Evolutionary conservation across 2,888 invertebrate species (phyloP), one percentile per base, ranked within the genome.

Genomic region (Tenodera sinensis): DNA sequence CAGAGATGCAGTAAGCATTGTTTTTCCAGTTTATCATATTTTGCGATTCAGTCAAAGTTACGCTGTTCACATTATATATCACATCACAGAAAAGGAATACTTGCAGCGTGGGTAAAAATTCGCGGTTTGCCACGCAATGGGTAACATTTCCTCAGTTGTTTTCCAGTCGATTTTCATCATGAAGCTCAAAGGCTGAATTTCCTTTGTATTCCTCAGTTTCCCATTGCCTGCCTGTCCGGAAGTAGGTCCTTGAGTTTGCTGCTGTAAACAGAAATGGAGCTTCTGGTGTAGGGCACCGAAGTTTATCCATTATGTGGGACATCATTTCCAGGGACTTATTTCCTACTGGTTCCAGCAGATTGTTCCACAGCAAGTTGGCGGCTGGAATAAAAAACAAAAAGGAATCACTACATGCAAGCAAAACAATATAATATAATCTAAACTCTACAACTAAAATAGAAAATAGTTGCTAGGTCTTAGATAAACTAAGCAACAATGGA

Each of bases 211-310:
- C 25, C 54, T 71, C 54, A 20, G 54, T 3, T 71, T 71, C 54
- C 54, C 54, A 71, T 25, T 88, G 88, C 34, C 27, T 88, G 9
- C 85, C 88, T 30, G 88, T 88, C 28, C 42, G 42, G 28, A 27
- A 12, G 85, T 15, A 88, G 1, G 82, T 54, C 84, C 34, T 42
- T 0, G 84, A 85, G 85, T 91, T 91, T 86, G 84, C 84, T 85
- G 85, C 88, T 15, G 96, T 96, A 93, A 96, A 96, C 89, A 96
- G 94, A 92, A 94, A 96, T 0, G 96, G 96, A 0, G 95, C 93
- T 2, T 92, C 92, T 0, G 92, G 91, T 0, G 94, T 93, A 0
- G 96, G 96, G 90, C 96, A 96, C 88, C 94, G 93, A 92, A 96
- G 95, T 34, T 93, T 94, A 85, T 95, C 94, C 92, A 96, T 93